Conservation (phyloP, 2,797 vertebrate genomes). For the Dermochelys coriacea region DNA sequence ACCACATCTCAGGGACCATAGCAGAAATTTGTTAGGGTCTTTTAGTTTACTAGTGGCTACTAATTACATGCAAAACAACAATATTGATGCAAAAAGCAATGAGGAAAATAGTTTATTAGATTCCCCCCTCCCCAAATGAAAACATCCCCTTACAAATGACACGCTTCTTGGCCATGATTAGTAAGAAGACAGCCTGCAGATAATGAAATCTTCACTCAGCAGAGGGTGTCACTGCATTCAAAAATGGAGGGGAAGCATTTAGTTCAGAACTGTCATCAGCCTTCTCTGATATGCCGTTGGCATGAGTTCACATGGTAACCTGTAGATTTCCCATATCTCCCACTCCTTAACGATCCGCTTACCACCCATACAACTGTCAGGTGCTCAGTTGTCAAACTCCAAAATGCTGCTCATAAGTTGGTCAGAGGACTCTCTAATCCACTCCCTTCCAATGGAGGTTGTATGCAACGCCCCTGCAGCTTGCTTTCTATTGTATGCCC, state of each 20-base stretch:
- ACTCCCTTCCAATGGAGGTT: background rate
- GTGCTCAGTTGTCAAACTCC: background rate
- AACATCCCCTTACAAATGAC: background rate
- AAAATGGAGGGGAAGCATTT: constrained; percentile 10
- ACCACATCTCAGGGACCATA: background rate
- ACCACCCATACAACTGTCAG: background rate
- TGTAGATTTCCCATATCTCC: background rate
- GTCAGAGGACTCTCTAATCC: background rate
- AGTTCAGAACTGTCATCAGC: background rate
- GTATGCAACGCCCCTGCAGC: background rate
- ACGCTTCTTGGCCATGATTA: background rate
- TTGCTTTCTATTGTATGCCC: background rate
- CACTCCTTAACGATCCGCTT: background rate
- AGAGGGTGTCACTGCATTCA: background rate
- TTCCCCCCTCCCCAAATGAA: background rate
- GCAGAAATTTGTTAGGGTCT: constrained; percentile 19
- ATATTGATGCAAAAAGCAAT: background rate
- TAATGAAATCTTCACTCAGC: constrained; percentile 15
- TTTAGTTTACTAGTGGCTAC: constrained; percentile 29
- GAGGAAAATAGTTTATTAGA: background rate
- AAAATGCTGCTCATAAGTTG: background rate
- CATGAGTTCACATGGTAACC: background rate
- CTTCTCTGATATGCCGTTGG: background rate
- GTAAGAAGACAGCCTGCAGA: background rate
- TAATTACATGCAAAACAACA: constrained; percentile 61